Conservation (phyloP, 2,113 vertebrate species). For the Bubo blakistoni region DNA sequence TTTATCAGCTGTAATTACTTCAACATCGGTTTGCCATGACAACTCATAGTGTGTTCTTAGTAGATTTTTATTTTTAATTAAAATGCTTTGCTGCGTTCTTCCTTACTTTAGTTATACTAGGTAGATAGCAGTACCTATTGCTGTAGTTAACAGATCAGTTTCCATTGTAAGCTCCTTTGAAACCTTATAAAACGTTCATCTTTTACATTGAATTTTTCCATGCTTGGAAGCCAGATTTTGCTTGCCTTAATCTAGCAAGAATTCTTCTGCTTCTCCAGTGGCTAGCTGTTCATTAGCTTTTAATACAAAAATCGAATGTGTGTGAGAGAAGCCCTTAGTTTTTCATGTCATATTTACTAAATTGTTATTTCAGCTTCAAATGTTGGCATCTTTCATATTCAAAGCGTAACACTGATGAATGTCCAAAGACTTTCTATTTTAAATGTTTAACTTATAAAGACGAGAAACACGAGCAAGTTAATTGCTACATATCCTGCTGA, state of each 20-base stretch:
- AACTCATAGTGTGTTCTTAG: background rate
- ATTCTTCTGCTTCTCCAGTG: background rate
- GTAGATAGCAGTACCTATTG: background rate
- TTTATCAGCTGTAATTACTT: background rate
- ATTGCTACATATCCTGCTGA: background rate
- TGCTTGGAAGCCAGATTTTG: background rate
- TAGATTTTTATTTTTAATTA: background rate
- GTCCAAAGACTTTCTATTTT: background rate
- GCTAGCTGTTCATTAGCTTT: background rate
- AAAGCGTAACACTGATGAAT: background rate
- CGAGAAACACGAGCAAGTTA: background rate
- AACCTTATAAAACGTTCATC: background rate
- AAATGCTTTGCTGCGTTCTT: background rate
- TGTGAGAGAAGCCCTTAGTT: background rate
- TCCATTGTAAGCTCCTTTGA: background rate
- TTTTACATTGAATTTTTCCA: slow-evolving; percentile 17
- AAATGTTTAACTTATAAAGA: background rate
- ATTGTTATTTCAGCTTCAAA: background rate
- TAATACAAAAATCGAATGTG: background rate
- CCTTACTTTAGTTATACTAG: background rate
- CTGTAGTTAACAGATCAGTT: background rate
- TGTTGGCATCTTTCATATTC: background rate
- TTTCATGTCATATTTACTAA: background rate
- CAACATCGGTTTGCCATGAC: background rate
- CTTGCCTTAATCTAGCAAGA: background rate